Conservation (phyloP, 2,888 invertebrate species). For the Nesidiocoris tenuis region DNA sequence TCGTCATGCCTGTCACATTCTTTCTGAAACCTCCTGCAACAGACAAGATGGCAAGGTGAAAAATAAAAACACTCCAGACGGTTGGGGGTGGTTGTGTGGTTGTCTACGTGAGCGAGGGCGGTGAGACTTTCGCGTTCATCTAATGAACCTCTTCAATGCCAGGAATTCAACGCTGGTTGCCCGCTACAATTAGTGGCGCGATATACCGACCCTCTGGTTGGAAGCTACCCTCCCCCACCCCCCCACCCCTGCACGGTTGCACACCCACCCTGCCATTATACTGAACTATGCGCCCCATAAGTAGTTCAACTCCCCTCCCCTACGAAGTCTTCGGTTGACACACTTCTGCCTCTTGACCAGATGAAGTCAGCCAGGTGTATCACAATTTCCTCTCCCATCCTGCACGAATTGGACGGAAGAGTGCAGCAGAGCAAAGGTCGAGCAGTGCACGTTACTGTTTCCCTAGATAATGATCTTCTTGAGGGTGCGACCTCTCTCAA, state of each 20-base stretch:
- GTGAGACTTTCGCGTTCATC: not conserved
- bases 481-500: too few relatives aligned
- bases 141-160: conserved; percentile 20
- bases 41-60: conserved; percentile 6
- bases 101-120: not conserved
- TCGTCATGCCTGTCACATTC: conserved; percentile 31
- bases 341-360: too few relatives aligned
- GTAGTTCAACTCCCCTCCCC: too few relatives aligned
- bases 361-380: too few relatives aligned
- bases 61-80: not conserved
- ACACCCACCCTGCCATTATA: too few relatives aligned
- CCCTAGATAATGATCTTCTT: too few relatives aligned
- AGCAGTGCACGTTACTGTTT: too few relatives aligned
- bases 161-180: not conserved
- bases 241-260: not conserved
- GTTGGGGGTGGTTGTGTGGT: not conserved
- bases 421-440: too few relatives aligned
- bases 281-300: too few relatives aligned
- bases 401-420: too few relatives aligned
- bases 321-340: not conserved
- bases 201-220: not conserved
- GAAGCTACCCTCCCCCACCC: too few relatives aligned
- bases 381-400: too few relatives aligned
- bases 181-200: conserved; percentile 20
- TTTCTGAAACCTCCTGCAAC: conserved; percentile 32